A percentile compares a stretch with the other conserved stretches of the same genome.
phyloP scores from a whole-genome alignment of 2,113 vertebrate genomes.

The Silurus meridionalis region DNA sequence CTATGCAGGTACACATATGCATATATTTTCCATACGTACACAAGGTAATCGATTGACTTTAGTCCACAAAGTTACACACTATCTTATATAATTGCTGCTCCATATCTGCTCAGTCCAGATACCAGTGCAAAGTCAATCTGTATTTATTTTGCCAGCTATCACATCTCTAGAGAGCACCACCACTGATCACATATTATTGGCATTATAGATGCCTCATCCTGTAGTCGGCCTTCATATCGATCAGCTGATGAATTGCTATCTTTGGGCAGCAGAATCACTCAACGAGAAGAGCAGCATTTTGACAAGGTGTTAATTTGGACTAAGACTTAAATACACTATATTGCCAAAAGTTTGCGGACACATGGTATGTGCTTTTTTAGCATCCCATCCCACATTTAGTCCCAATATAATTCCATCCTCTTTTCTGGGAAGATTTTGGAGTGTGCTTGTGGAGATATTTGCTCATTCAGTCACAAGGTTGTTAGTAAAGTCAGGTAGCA shows the following conservation, averaged over 20 bases:
- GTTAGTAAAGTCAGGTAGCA: not conserved
- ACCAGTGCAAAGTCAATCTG: slow-evolving; percentile 65
- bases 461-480: too few species aligned
- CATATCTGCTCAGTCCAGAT: slow-evolving; percentile 44
- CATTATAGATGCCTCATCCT: slow-evolving; percentile 70
- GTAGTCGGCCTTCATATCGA: slow-evolving; percentile 73
- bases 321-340: not conserved
- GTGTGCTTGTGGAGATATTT: too few species aligned
- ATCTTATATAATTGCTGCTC: slow-evolving; percentile 4
- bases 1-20: slow-evolving; percentile 8
- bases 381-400: too few species aligned
- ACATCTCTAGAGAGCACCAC: slow-evolving; percentile 57
- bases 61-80: slow-evolving; percentile 10
- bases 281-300: slow-evolving; percentile 19
- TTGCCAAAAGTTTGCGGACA: too few species aligned
- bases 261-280: slow-evolving; percentile 63
- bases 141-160: slow-evolving; percentile 66
- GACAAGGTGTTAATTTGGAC: slow-evolving; percentile 17
- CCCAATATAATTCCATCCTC: too few species aligned
- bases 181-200: slow-evolving; percentile 72
- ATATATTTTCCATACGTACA: not conserved
- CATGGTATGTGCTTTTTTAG: too few species aligned
- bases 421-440: too few species aligned
- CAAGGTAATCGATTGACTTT: slow-evolving; percentile 24
- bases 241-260: slow-evolving; percentile 76